A percentile compares a stretch with the other conserved stretches of the same genome.
These are phyloP conservation scores for Macrobrachium rosenbergii DNA, from an alignment of 1,140 invertebrate genomes.

Conservation along the genomic window DNA sequence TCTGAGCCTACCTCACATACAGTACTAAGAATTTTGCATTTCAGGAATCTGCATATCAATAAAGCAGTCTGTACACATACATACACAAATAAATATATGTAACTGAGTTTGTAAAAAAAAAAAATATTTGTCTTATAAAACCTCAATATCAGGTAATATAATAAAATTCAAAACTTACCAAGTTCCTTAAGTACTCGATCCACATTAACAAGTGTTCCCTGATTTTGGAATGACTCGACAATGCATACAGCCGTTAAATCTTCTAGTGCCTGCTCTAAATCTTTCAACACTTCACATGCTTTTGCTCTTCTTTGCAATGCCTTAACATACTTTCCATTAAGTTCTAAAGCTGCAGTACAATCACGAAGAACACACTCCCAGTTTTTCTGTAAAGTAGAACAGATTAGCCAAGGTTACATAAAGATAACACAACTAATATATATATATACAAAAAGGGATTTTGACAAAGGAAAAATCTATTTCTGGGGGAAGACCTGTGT, in stretches of 20 bases:
- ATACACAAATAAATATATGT: no score
- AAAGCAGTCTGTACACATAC: no score
- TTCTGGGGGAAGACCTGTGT: no score
- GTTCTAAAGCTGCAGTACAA: conserved; percentile 86
- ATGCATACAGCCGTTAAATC: conserved; percentile 94
- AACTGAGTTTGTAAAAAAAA: no score
- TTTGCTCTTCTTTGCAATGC: conserved; percentile 87
- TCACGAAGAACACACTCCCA: conserved; percentile 87
- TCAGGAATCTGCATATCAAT: no score
- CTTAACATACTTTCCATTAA: conserved; percentile 91
- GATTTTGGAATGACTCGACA: conserved; percentile 88
- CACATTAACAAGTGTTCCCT: conserved; percentile 82
- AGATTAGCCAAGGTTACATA: not conserved
- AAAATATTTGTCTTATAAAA: no score
- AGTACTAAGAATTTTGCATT: no score
- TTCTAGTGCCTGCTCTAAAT: conserved; percentile 86
- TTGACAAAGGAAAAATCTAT: no score
- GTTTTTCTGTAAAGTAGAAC: conserved; percentile 76
- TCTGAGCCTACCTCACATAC: no score
- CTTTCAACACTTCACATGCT: conserved; percentile 83
- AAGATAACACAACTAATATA: no score
- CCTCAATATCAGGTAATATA: no score
- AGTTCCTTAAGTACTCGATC: conserved; percentile 87
- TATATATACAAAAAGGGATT: no score
- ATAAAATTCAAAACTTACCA: conserved; percentile 72